Base-by-base conservation (phyloP, 2,888 invertebrate genomes). In the Odontomyia ornata region DNA sequence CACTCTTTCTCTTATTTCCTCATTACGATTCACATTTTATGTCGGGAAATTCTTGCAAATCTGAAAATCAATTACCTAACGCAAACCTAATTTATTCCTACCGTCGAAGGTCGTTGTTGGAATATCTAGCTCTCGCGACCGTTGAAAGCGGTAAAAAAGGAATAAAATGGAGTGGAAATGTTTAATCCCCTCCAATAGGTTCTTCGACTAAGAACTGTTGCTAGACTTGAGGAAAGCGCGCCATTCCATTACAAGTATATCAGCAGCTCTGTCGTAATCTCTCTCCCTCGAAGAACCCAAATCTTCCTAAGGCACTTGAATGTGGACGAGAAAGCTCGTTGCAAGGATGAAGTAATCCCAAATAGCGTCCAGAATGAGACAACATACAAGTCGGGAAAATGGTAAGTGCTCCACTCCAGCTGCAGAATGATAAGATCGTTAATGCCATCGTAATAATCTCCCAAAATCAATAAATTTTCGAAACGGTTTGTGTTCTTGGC, bases 31-130 rank as follows among this genome's bases (percentile, higher is more conserved):
- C 36, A 9, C 36, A 36, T 36, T 36, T 36, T 36, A 36, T 36
- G 36, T 36, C 36, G 36, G 36, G 9, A 36, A 36, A 36, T 36
- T 36, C 52, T 56, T 30, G 56, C 52, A 72, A 72, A 72, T 72
- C 71, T 72, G 1, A 72, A 72, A 72, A 72, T 72, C 71, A 72
- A 72, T 72, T 72, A 72, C 52, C 56, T 56, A 56, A 56, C 56
- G 71, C 52, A 72, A 72, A 72, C 56, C 56, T 72, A 72, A 72
- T 56, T 72, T 36, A 36, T 36, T 36, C 36, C 36, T 9, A 36
- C 36, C 36, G 9, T 36, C 36, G 36, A 36, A 9, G 36, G 5
- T 3, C 5, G 36, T 36, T 9, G 5, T 36, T 36, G 36, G 3
- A 5, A 36, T 5, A 36, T 36, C 36, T 36, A 36, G 36, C 9